These are phyloP conservation scores for Labroides dimidiatus DNA, from an alignment of 2,797 vertebrate species.

Conservation along the genomic window DNA sequence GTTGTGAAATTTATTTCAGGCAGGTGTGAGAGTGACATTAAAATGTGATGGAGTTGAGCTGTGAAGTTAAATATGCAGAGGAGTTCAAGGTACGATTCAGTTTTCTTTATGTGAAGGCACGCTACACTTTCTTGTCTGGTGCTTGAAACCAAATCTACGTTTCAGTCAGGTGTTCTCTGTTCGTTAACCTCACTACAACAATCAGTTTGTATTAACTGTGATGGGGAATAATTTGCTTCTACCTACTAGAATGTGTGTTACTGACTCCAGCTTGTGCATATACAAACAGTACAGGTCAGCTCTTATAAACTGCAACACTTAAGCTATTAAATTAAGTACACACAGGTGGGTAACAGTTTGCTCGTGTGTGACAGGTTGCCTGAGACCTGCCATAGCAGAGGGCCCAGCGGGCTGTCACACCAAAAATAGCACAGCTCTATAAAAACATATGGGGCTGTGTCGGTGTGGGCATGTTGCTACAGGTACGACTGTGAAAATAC, in stretches of 20 bases:
- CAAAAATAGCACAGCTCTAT: conserved; percentile 41
- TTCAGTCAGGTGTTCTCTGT: conserved; percentile 35
- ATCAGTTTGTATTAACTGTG: conserved; percentile 33
- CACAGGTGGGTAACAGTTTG: conserved; percentile 9
- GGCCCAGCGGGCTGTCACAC: conserved; percentile 13
- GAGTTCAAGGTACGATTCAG: conserved; percentile 41
- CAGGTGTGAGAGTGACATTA: conserved; percentile 62
- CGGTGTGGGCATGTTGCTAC: conserved; percentile 20
- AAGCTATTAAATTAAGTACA: not conserved
- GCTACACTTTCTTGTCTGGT: conserved; percentile 39
- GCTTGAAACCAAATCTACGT: conserved; percentile 6
- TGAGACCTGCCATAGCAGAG: conserved; percentile 10
- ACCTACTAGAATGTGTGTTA: conserved; percentile 3
- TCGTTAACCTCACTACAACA: conserved; percentile 44
- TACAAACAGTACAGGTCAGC: not conserved
- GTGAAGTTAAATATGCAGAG: conserved; percentile 27
- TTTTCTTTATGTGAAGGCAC: conserved; percentile 28
- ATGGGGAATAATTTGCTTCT: conserved; percentile 35
- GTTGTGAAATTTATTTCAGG: conserved; percentile 66
- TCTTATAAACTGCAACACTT: not conserved
- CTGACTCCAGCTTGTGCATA: not conserved
- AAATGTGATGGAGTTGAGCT: conserved; percentile 46
- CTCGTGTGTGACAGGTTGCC: conserved; percentile 20
- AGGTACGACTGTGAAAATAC: conserved; percentile 20
- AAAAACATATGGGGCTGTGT: conserved; percentile 13